Percentiles rank a stretch among this genome's conserved stretches.
Conservation (phyloP, 2,113 vertebrate genomes). For the Pungitius pungitius region DNA sequence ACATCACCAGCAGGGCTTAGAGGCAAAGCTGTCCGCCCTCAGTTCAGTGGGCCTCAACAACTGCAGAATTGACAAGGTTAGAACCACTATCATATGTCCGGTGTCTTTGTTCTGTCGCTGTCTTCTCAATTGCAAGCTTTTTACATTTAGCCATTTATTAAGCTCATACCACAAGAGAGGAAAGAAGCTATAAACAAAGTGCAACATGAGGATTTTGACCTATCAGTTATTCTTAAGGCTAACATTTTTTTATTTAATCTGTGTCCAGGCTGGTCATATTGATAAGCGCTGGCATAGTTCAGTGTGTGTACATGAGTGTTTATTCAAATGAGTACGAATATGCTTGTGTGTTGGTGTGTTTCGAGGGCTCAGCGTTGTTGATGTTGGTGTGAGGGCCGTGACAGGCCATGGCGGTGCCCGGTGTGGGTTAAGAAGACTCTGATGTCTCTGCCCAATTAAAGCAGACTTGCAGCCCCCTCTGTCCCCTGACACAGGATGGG, state of each 20-base stretch:
- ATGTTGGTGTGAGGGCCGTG: slow-evolving; percentile 72
- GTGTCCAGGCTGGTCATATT: slow-evolving; percentile 74
- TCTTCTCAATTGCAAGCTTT: slow-evolving; percentile 28
- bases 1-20: slow-evolving; percentile 91
- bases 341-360: slow-evolving; percentile 58
- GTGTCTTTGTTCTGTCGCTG: slow-evolving; percentile 14
- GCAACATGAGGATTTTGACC: slow-evolving; percentile 64
- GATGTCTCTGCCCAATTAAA: slow-evolving; percentile 86
- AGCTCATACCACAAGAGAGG: slow-evolving; percentile 24
- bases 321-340: slow-evolving; percentile 60
- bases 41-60: slow-evolving; percentile 92
- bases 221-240: slow-evolving; percentile 66
- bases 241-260: slow-evolving; percentile 73
- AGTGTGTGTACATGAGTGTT: slow-evolving; percentile 50
- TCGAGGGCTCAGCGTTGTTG: slow-evolving; percentile 51
- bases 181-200: slow-evolving; percentile 68
- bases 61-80: slow-evolving; percentile 97
- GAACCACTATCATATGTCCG: slow-evolving; percentile 13
- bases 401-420: slow-evolving; percentile 76
- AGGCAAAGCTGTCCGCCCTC: slow-evolving; percentile 92
- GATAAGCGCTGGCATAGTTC: slow-evolving; percentile 72
- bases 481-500: slow-evolving; percentile 78
- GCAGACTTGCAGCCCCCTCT: slow-evolving; percentile 74
- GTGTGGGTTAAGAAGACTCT: slow-evolving; percentile 77
- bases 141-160: slow-evolving; percentile 6